Evolutionary conservation across 2,888 invertebrate genomes (phyloP).

Genomic region (Choreutis nemorana): DNA sequence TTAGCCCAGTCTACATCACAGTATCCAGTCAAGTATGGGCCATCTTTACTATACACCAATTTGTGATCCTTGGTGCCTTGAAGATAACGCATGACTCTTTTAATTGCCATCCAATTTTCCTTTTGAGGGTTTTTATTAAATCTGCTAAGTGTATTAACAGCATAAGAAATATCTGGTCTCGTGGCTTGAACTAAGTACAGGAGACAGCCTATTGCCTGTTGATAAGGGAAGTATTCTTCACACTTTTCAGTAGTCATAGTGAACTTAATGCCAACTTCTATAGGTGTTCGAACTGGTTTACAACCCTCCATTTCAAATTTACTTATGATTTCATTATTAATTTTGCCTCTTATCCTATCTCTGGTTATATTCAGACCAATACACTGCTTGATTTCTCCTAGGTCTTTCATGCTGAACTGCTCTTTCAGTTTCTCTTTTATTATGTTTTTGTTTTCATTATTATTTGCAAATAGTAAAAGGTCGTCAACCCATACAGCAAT

Average conservation of each 20-base stretch:
- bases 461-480: conserved; percentile 6
- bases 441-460: background rate
- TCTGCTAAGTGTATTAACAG: conserved; percentile 14
- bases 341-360: too few species aligned
- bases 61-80: conserved; percentile 12
- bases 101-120: conserved; percentile 10
- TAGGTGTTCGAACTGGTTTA: conserved; percentile 12
- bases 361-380: conserved; percentile 10
- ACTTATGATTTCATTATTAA: too few species aligned
- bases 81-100: conserved; percentile 12
- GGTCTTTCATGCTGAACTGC: conserved; percentile 9
- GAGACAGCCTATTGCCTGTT: conserved; percentile 14
- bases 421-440: conserved; percentile 10
- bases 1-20: conserved; percentile 18
- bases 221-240: conserved; percentile 10
- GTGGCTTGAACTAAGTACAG: conserved; percentile 12
- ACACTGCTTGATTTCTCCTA: conserved; percentile 9
- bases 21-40: conserved; percentile 10
- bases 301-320: conserved; percentile 14
- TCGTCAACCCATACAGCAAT: conserved; percentile 15
- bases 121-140: conserved; percentile 12
- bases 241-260: too few species aligned
- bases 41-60: conserved; percentile 9
- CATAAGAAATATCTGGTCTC: conserved; percentile 15
- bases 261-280: too few species aligned